Percentiles rank a stretch among this genome's conserved stretches.
These are phyloP conservation scores for Cardiocondyla obscurior DNA, from an alignment of 1,140 invertebrate species.

Conservation along the genomic window DNA sequence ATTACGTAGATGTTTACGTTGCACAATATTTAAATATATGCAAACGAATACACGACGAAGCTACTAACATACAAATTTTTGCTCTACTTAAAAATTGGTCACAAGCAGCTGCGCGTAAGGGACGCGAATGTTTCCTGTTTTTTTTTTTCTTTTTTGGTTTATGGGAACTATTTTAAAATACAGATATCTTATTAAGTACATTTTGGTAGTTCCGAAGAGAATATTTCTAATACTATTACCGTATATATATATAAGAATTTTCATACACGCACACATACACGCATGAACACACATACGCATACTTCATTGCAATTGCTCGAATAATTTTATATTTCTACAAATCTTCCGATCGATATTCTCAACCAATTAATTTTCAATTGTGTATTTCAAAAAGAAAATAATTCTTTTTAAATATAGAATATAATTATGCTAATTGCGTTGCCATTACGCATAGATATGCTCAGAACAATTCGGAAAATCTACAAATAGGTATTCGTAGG, in stretches of 20 bases:
- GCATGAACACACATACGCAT: not conserved
- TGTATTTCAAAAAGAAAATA: slow-evolving; percentile 8
- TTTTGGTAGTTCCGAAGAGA: slow-evolving; percentile 6
- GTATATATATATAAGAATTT: not conserved
- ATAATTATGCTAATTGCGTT: not conserved
- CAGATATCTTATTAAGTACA: slow-evolving; percentile 3
- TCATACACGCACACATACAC: not conserved
- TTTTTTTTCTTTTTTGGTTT: slow-evolving; percentile 26
- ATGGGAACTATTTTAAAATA: slow-evolving; percentile 51
- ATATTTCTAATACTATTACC: slow-evolving; percentile 24
- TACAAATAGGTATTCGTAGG: not conserved
- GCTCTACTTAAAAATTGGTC: slow-evolving; percentile 69
- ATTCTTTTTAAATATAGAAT: slow-evolving; percentile 20
- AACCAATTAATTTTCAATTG: not conserved
- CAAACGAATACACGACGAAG: slow-evolving; percentile 36
- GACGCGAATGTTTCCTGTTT: slow-evolving; percentile 36
- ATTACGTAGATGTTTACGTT: slow-evolving; percentile 6
- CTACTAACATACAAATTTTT: slow-evolving; percentile 45
- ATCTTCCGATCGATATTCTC: not conserved
- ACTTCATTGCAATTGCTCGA: not conserved
- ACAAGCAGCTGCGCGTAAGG: slow-evolving; percentile 51
- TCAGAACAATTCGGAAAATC: slow-evolving; percentile 54
- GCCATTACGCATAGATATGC: not conserved
- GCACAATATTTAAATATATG: slow-evolving; percentile 18
- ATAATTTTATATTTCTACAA: not conserved